Conservation (phyloP, 2,888 invertebrate genomes). For the Phaedon cochleariae region DNA sequence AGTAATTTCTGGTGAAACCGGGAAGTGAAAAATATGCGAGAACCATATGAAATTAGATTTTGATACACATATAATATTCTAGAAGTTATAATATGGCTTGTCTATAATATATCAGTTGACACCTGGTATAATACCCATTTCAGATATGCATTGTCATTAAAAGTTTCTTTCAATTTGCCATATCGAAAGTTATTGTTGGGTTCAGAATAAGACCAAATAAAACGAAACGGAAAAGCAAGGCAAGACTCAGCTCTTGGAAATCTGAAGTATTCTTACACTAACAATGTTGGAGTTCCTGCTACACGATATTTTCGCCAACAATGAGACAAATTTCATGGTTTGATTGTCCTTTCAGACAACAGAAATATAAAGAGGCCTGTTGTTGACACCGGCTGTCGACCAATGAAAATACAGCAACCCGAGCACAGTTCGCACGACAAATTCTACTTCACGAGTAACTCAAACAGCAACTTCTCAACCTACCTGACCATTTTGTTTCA, state of each 20-base stretch:
- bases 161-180: not conserved
- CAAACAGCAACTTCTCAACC: no score
- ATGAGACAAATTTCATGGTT: conserved; percentile 12
- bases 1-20: no score
- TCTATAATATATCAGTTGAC: no score
- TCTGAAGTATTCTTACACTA: conserved; percentile 4
- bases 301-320: conserved; percentile 12
- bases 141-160: not conserved
- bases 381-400: not conserved
- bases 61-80: no score
- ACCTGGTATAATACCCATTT: not conserved
- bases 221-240: not conserved
- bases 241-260: not conserved
- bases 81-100: no score
- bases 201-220: not conserved
- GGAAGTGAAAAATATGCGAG: no score
- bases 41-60: no score
- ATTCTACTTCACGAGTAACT: no score
- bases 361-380: conserved; percentile 1
- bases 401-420: not conserved
- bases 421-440: not conserved
- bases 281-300: conserved; percentile 4
- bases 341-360: not conserved
- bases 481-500: no score
- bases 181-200: not conserved